Evolutionary conservation across 2,113 vertebrate genomes (phyloP).

Genomic region (Takifugu bimaculatus): DNA sequence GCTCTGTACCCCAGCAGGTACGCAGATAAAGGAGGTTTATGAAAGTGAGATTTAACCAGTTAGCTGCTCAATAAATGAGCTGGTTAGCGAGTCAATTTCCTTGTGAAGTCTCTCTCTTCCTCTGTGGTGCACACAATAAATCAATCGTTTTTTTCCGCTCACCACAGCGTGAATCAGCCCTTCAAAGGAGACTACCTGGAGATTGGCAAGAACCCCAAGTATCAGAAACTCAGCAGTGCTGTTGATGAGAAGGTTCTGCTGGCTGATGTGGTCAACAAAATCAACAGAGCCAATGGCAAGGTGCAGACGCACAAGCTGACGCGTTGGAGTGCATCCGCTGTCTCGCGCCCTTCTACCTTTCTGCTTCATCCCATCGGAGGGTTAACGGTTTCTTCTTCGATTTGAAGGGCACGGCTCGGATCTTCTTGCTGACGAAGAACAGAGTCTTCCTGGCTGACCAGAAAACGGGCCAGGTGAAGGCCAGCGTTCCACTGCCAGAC

Average conservation of each 20-base stretch:
- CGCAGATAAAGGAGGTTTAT: neutral
- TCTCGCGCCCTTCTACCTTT: neutral
- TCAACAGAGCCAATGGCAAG: slow-evolving; percentile 97
- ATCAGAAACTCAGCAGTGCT: slow-evolving; percentile 88
- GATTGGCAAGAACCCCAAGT: slow-evolving; percentile 95
- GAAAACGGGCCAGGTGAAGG: slow-evolving; percentile 94
- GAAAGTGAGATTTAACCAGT: neutral
- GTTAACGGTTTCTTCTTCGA: neutral
- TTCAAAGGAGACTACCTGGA: slow-evolving; percentile 98
- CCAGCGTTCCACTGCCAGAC: slow-evolving; percentile 87
- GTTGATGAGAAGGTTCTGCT: slow-evolving; percentile 94
- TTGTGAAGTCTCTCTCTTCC: neutral
- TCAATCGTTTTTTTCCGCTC: neutral
- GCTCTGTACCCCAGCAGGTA: slow-evolving; percentile 92
- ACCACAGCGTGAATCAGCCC: slow-evolving; percentile 85
- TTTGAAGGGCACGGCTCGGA: slow-evolving; percentile 80
- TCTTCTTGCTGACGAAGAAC: slow-evolving; percentile 95
- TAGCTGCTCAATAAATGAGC: neutral
- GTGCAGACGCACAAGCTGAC: slow-evolving; percentile 60
- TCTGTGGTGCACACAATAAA: neutral
- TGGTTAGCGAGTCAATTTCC: neutral
- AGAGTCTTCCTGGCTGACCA: slow-evolving; percentile 91
- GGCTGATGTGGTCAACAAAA: slow-evolving; percentile 95
- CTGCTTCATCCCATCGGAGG: neutral
- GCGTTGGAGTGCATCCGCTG: no score